Percentiles rank a stretch among this genome's conserved stretches.
These are phyloP conservation scores for Coelinius sp. DNA, from an alignment of 2,888 invertebrate species.

Conservation along the genomic window DNA sequence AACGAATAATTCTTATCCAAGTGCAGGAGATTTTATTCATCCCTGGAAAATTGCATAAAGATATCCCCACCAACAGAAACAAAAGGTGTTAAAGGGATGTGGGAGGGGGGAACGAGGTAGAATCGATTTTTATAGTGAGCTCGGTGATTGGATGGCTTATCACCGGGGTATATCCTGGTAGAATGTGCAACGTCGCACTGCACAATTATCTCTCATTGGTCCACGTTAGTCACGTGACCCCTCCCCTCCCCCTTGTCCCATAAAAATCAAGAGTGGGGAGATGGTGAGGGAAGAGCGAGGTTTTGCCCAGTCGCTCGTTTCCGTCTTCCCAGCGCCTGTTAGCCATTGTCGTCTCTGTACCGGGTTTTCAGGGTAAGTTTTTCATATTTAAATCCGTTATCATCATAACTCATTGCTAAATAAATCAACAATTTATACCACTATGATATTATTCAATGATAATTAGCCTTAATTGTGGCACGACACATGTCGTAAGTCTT, in stretches of 20 bases:
- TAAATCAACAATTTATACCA: neutral
- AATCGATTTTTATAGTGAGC: conserved; percentile 49
- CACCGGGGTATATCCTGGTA: neutral
- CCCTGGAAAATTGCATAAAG: too few species aligned
- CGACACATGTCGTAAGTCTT: conserved; percentile 18
- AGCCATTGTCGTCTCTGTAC: conserved; percentile 68
- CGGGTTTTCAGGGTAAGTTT: conserved; percentile 62
- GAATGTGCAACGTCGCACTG: conserved; percentile 4
- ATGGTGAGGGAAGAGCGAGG: conserved; percentile 53
- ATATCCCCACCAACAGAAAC: conserved; percentile 1
- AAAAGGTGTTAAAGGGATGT: conserved; percentile 26
- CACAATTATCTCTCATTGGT: conserved; percentile 39
- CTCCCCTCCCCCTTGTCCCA: neutral
- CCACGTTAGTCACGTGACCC: conserved; percentile 46
- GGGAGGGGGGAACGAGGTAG: conserved; percentile 9
- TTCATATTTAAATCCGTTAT: conserved; percentile 17
- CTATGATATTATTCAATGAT: neutral
- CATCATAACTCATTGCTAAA: neutral
- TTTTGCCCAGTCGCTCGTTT: conserved; percentile 61
- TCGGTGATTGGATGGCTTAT: conserved; percentile 25
- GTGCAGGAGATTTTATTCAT: too few species aligned
- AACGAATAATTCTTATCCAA: too few species aligned
- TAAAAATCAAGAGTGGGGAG: conserved; percentile 25
- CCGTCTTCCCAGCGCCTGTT: conserved; percentile 67
- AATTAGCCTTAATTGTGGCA: neutral